Evolutionary conservation across 2,797 vertebrate genomes (phyloP).

Genomic region (Lerista edwardsae): DNA sequence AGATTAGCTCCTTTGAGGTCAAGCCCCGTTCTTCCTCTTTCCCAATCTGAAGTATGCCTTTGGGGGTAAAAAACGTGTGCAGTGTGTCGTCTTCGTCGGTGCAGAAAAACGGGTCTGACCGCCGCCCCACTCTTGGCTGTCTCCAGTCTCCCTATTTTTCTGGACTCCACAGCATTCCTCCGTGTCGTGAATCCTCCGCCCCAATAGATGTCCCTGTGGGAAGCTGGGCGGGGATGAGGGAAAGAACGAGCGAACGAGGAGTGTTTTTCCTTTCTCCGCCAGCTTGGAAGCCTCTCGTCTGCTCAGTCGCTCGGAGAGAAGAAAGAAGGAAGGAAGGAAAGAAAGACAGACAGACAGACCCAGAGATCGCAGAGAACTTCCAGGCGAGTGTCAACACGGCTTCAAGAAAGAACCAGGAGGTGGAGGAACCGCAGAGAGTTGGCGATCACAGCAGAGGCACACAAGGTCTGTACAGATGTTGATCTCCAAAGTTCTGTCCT

Average conservation of each 20-base stretch:
- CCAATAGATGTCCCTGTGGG: slow-evolving; percentile 24
- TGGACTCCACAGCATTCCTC: neutral
- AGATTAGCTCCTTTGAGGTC: neutral
- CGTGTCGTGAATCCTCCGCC: slow-evolving; percentile 18
- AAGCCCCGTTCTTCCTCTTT: neutral
- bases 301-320: neutral
- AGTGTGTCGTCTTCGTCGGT: no score
- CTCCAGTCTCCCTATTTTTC: neutral
- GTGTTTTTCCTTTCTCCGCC: neutral
- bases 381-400: no score
- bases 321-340: neutral
- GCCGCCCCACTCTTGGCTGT: no score
- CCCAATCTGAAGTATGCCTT: no score
- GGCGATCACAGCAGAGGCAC: neutral
- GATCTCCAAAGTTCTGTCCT: neutral
- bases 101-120: no score
- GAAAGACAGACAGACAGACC: no score
- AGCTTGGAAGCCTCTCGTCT: neutral
- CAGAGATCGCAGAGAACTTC: neutral
- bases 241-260: neutral
- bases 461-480: neutral
- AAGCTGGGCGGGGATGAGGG: neutral
- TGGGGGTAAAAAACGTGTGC: no score
- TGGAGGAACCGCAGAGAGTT: no score
- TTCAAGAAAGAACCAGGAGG: no score